These are phyloP conservation scores for Arvicanthis niloticus DNA, from an alignment of 2,113 vertebrate species.

Conservation along the genomic window DNA sequence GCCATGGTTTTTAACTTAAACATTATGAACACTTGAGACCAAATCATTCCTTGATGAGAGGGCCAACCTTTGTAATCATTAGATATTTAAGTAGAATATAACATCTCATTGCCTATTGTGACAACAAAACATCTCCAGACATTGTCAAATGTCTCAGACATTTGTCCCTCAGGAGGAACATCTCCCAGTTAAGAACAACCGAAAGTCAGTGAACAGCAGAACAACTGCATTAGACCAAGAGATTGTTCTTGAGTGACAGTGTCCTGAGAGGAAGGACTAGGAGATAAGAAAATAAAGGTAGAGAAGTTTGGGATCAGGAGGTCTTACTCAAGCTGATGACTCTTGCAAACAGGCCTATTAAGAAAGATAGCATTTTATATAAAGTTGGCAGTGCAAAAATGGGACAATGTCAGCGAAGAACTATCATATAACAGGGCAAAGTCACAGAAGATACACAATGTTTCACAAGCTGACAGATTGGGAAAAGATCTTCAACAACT, in stretches of 20 bases:
- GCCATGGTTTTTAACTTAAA: neutral
- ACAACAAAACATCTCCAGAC: neutral
- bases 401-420: neutral
- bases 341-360: neutral
- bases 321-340: neutral
- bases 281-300: neutral
- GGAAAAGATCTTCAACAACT: no score
- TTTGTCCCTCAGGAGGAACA: no score
- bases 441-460: neutral
- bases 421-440: neutral
- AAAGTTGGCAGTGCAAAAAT: neutral
- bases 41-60: neutral
- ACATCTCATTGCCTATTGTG: neutral
- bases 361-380: neutral
- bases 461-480: neutral
- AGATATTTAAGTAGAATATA: neutral
- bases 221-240: neutral
- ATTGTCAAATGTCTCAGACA: neutral
- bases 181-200: neutral
- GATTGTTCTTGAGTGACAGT: no score
- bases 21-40: neutral
- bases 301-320: neutral
- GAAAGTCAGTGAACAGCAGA: neutral
- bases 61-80: neutral
- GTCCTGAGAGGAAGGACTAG: neutral